Evolutionary conservation across 2,888 invertebrate species (phyloP).

Genomic region (Cremastobaeus sp.): DNA sequence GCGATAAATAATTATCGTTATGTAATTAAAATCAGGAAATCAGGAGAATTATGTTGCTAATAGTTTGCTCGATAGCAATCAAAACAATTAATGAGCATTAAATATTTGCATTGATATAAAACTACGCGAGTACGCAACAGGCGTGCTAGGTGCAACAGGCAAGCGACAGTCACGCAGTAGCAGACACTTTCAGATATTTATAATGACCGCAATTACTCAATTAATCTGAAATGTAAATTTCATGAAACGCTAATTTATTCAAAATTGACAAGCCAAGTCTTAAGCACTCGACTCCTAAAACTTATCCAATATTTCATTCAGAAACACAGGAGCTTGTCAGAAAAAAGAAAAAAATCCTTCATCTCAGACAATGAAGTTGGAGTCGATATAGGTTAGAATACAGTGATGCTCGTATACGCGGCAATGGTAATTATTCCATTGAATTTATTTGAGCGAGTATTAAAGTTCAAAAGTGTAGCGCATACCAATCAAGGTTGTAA

Average conservation of each 20-base stretch:
- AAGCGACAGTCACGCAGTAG: constrained; percentile 52
- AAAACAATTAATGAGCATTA: no score
- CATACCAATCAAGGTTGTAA: no score
- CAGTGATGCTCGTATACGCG: constrained; percentile 5
- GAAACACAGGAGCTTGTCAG: no score
- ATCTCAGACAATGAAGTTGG: constrained; percentile 5
- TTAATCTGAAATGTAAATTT: constrained; percentile 20
- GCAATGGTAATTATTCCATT: no score
- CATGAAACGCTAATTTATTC: neutral
- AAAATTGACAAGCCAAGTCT: neutral
- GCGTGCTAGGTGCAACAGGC: constrained; percentile 54
- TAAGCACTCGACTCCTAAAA: no score
- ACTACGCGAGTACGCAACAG: constrained; percentile 34
- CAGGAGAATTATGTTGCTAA: no score
- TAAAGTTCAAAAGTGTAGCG: no score
- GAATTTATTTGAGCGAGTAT: no score
- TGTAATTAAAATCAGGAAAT: no score
- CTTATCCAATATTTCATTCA: no score
- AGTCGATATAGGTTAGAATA: constrained; percentile 30
- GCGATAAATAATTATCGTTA: no score
- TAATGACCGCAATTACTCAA: constrained; percentile 37
- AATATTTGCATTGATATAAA: neutral
- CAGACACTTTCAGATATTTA: constrained; percentile 41
- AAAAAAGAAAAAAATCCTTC: constrained; percentile 12
- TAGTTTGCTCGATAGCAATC: no score